These are phyloP conservation scores for Sycophila texana DNA, from an alignment of 2,888 invertebrate genomes.

Conservation along the genomic window DNA sequence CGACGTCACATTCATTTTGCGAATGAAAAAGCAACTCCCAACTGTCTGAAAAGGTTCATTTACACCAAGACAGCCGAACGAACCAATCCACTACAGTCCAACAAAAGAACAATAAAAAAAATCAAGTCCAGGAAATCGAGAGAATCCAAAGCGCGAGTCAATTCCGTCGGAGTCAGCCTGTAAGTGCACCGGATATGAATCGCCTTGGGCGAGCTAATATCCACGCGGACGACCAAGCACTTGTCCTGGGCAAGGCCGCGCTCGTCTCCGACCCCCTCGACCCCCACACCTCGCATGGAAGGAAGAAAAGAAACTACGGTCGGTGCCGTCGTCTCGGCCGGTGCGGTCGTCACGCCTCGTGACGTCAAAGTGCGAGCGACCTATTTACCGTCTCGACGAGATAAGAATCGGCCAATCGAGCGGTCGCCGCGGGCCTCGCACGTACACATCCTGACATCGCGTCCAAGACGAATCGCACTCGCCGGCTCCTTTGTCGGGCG, in stretches of 20 bases:
- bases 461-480: not conserved
- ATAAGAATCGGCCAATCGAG: constrained; percentile 55
- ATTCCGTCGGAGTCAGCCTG: not conserved
- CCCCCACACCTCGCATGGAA: not conserved
- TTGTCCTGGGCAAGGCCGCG: constrained; percentile 16
- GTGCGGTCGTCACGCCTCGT: constrained; percentile 31
- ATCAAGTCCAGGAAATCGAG: not conserved
- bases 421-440: not conserved
- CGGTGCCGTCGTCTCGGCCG: not conserved
- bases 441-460: constrained; percentile 3
- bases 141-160: not conserved
- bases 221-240: not conserved
- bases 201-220: not conserved
- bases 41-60: not conserved
- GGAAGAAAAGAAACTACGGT: not conserved
- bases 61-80: not conserved
- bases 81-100: not conserved
- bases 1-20: too few species aligned
- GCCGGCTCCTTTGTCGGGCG: constrained; percentile 7
- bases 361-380: constrained; percentile 50
- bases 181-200: constrained; percentile 15
- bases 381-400: constrained; percentile 51
- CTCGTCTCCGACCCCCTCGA: not conserved
- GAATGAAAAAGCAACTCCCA: too few species aligned
- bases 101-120: not conserved